A percentile compares a stretch with the other conserved stretches of the same genome.
These are phyloP conservation scores for Marmota monax DNA, from an alignment of 2,113 vertebrate species.

Conservation along the genomic window DNA sequence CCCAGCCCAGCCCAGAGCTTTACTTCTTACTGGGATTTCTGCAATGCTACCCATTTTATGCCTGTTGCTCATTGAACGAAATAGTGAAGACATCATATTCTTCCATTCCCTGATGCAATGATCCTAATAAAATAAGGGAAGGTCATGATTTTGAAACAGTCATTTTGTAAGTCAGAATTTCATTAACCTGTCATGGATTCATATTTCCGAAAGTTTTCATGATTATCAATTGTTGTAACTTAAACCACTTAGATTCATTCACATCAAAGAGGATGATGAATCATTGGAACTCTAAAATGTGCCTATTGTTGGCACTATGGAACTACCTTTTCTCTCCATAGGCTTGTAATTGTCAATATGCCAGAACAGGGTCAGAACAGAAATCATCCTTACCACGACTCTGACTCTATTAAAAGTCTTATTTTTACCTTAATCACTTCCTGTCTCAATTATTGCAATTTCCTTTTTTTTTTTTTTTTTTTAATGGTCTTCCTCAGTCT, in stretches of 20 bases:
- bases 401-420: slow-evolving; percentile 62
- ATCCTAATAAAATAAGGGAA: slow-evolving; percentile 9
- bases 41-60: background rate
- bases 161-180: slow-evolving; percentile 38
- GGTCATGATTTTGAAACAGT: background rate
- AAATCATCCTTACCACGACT: slow-evolving; percentile 50
- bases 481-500: slow-evolving; percentile 44
- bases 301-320: background rate
- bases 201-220: slow-evolving; percentile 23
- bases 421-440: slow-evolving; percentile 75
- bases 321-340: slow-evolving; percentile 40
- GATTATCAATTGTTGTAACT: background rate
- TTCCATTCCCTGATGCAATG: background rate
- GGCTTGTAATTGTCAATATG: slow-evolving; percentile 58
- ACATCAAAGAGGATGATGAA: slow-evolving; percentile 16
- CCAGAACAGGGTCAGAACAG: slow-evolving; percentile 43
- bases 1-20: background rate
- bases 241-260: slow-evolving; percentile 23
- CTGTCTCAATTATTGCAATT: slow-evolving; percentile 67
- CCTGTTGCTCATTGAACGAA: background rate
- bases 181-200: background rate
- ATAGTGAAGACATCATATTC: background rate
- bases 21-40: background rate
- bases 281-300: slow-evolving; percentile 56
- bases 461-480: slow-evolving; percentile 61